phyloP scores from a whole-genome alignment of 2,797 vertebrate genomes.

The Poecile montanus region DNA sequence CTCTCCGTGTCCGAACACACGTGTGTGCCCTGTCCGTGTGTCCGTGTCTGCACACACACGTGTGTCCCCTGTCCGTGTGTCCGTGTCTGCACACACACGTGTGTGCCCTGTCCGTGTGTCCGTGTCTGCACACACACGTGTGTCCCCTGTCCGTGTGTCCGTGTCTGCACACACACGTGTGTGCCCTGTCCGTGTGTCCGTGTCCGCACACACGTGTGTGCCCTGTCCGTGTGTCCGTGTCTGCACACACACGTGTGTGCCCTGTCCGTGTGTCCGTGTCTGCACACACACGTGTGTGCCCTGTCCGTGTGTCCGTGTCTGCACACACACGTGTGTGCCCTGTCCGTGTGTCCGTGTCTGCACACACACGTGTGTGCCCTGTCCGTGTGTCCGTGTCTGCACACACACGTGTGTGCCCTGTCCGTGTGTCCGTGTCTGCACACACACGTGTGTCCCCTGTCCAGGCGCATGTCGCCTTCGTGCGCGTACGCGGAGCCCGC shows the following conservation, averaged over 20 bases:
- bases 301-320: too few species aligned
- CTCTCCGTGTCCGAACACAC: too few species aligned
- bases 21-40: too few species aligned
- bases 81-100: too few species aligned
- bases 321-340: background rate
- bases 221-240: background rate
- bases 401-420: background rate
- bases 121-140: too few species aligned
- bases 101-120: background rate
- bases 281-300: background rate
- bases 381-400: background rate
- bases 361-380: background rate
- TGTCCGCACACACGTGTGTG: too few species aligned
- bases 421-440: rapidly evolving
- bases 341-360: background rate
- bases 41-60: too few species aligned
- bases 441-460: background rate
- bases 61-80: too few species aligned
- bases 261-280: background rate
- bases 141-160: background rate
- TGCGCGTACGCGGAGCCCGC: background rate
- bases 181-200: background rate
- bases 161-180: background rate
- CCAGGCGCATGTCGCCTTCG: background rate
- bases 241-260: background rate